phyloP scores from a whole-genome alignment of 2,888 invertebrate species.

The Polymixis flavicincta region DNA sequence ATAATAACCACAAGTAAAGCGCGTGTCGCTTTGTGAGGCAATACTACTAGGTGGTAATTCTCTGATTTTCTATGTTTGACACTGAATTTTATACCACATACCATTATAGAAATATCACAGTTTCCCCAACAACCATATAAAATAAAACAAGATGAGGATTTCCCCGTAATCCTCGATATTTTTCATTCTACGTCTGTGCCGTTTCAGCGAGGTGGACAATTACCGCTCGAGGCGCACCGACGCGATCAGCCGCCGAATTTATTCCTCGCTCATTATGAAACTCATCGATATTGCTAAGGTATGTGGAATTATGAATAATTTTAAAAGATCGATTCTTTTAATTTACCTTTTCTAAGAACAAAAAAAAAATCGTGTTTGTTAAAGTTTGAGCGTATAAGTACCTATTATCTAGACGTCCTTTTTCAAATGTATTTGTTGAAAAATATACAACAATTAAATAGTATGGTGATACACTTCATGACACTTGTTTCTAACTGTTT shows the following conservation, averaged over 20 bases:
- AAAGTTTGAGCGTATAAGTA: background rate
- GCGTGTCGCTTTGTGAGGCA: no score
- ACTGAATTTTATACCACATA: background rate
- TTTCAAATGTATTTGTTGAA: no score
- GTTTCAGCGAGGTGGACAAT: slow-evolving; percentile 85
- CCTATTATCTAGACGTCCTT: background rate
- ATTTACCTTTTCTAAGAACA: background rate
- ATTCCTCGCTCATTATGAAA: slow-evolving; percentile 86
- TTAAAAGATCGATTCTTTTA: background rate
- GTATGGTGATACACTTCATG: no score
- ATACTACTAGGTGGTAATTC: background rate
- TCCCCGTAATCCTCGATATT: slow-evolving; percentile 14
- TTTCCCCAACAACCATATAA: background rate
- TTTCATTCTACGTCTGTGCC: slow-evolving; percentile 18
- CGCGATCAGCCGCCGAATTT: slow-evolving; percentile 84
- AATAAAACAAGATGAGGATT: background rate
- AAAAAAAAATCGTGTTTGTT: background rate
- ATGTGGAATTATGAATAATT: background rate
- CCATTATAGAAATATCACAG: no score
- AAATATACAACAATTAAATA: no score
- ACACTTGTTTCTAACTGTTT: no score
- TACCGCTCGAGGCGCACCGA: slow-evolving; percentile 83
- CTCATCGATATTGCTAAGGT: slow-evolving; percentile 87
- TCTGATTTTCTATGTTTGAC: background rate
- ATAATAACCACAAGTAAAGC: no score